phyloP scores from a whole-genome alignment of 2,888 invertebrate genomes.

The Limnephilus lunatus region DNA sequence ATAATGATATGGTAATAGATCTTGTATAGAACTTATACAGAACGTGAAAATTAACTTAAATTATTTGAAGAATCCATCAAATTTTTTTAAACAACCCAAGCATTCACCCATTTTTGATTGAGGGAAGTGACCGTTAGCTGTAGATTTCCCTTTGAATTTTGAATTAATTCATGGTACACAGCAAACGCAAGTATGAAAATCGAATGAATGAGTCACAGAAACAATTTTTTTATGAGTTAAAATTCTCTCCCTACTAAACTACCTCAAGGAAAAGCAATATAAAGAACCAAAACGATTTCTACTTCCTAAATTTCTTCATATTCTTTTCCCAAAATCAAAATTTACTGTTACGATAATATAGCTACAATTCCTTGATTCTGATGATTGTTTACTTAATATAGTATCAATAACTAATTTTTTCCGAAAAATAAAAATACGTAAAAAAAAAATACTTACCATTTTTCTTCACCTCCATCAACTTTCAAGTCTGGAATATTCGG shows the following conservation, averaged over 20 bases:
- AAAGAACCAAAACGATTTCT: not conserved
- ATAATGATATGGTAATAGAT: too few species aligned
- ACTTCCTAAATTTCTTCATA: not conserved
- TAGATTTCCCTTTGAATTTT: not conserved
- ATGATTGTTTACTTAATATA: not conserved
- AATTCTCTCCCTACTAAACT: not conserved
- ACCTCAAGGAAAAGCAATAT: not conserved
- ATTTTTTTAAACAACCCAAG: too few species aligned
- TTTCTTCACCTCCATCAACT: conserved; percentile 92
- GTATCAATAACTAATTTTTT: not conserved
- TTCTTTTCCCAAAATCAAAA: not conserved
- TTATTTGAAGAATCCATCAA: too few species aligned
- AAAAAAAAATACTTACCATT: conserved; percentile 81
- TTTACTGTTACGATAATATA: not conserved
- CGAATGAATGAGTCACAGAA: not conserved
- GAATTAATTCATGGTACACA: not conserved
- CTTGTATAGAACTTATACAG: too few species aligned
- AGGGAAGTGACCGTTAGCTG: not conserved
- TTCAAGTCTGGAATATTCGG: conserved; percentile 95
- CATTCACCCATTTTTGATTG: not conserved
- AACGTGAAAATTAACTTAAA: too few species aligned
- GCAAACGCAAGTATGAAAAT: too few species aligned
- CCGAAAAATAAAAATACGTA: conserved; percentile 56
- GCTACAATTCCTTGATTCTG: not conserved
- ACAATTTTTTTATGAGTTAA: not conserved